Base-by-base conservation (phyloP, 2,113 vertebrate species). In the Ploceus nigricollis region DNA sequence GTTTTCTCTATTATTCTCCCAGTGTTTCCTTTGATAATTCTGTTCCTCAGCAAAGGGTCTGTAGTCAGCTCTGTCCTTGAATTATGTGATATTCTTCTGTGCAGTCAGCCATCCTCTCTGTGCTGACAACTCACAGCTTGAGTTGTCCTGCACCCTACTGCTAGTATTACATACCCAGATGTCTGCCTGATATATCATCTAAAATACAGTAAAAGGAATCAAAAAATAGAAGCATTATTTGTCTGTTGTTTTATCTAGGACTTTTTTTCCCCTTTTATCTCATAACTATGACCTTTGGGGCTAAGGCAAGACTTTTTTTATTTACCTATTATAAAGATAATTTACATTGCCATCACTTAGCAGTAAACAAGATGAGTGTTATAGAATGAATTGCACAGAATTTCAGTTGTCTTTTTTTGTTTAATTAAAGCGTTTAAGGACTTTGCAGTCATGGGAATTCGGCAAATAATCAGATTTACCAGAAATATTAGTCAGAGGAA, bases 51-150 rank as follows among this genome's bases (percentile, higher is more conserved):
- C 35, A 84, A 85, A 69, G 66, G 7, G 19, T 72, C 45, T 84
- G 57, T 22, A 89, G 79, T 86, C 58, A 90, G 33, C 56, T 83
- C 86, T 92, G 86, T 83, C 93, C 91, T 91, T 96, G 93, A 96
- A 87, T 72, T 82, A 91, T 37, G 33, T 50, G 69, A 87, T 47
- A 39, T 12, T 53, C 50, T 91, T 80, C 63, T 64, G 82, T 79
- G 71, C 84, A 95, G 58, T 77, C 91, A 97, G 33, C 63, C 90
- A 77, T 85, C 33, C 66, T 87, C 77, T 91, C 66, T 58, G 47
- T 47, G 87, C 78, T 91, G 91, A 90, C 84, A 85, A 72, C 40
- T 93, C 94, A 85, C 94, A 95, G 93, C 89, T 93, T 94, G 94
- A 85, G 50, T 44, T 93, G 89, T 69, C 61, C 89, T 93, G 81